Conservation (phyloP, 2,888 invertebrate species). For the Xanthostigma xanthostigma region DNA sequence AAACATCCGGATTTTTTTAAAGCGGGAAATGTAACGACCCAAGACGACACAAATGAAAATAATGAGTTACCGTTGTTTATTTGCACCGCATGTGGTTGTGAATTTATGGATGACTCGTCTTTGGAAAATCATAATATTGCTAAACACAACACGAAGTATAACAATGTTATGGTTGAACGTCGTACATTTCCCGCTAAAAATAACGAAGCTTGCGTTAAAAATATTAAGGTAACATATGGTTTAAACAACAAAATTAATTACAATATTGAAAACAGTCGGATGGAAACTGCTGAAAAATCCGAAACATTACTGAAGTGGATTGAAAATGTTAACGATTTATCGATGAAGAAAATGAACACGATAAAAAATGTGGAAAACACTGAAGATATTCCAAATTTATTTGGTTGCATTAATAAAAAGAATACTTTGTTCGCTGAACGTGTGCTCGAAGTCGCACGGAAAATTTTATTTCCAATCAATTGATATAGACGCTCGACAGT, state of each 20-base stretch:
- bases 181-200: conserved; percentile 32
- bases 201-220: conserved; percentile 16
- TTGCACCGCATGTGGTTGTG: conserved; percentile 36
- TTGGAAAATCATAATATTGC: conserved; percentile 32
- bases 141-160: conserved; percentile 21
- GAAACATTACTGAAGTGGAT: neutral
- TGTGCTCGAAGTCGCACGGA: too few species aligned
- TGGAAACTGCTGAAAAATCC: neutral
- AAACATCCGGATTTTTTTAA: conserved; percentile 41
- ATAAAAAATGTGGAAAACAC: too few species aligned
- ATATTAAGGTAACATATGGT: neutral
- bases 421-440: too few species aligned
- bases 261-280: neutral
- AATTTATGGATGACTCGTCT: conserved; percentile 34
- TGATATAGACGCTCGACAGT: too few species aligned
- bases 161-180: conserved; percentile 13
- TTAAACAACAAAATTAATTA: neutral
- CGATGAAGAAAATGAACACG: too few species aligned
- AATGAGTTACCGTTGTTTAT: conserved; percentile 32
- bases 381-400: too few species aligned
- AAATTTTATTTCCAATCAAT: too few species aligned
- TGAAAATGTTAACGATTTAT: too few species aligned
- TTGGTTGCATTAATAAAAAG: too few species aligned
- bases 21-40: conserved; percentile 35
- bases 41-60: conserved; percentile 20